phyloP scores from a whole-genome alignment of 2,888 invertebrate genomes.

The Pelosia muscerda region DNA sequence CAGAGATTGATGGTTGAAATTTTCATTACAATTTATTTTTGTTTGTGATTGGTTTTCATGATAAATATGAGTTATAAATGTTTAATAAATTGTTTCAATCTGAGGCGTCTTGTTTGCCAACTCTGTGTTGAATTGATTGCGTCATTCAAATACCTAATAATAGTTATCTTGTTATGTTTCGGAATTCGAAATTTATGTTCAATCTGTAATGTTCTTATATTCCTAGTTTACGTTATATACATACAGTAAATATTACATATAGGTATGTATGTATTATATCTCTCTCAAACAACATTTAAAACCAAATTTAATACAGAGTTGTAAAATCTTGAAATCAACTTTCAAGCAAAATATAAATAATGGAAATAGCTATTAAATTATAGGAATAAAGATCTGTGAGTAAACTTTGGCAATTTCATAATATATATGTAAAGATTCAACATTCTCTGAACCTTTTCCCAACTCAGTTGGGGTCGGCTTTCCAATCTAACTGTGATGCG shows the following conservation, averaged over 20 bases:
- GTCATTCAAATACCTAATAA: not conserved
- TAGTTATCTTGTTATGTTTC: constrained; percentile 1
- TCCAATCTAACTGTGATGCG: too few relatives aligned
- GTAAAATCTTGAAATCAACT: too few relatives aligned
- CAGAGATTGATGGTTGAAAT: constrained; percentile 16
- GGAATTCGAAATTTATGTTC: not conserved
- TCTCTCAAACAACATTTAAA: too few relatives aligned
- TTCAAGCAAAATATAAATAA: too few relatives aligned
- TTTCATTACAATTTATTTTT: constrained; percentile 20
- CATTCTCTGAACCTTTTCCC: too few relatives aligned
- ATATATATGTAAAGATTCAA: too few relatives aligned
- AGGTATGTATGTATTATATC: not conserved
- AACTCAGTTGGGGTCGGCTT: too few relatives aligned
- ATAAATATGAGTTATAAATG: not conserved
- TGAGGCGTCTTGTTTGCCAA: constrained; percentile 1
- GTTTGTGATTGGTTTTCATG: constrained; percentile 2
- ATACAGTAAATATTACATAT: not conserved
- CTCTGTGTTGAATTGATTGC: not conserved
- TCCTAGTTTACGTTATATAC: not conserved
- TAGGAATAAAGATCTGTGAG: too few relatives aligned
- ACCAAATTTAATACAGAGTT: too few relatives aligned
- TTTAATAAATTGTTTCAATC: not conserved
- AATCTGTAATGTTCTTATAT: not conserved
- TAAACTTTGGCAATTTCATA: too few relatives aligned
- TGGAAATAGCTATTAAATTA: too few relatives aligned